Conservation (phyloP, 2,797 vertebrate species). For the Leucoraja ocellata region DNA sequence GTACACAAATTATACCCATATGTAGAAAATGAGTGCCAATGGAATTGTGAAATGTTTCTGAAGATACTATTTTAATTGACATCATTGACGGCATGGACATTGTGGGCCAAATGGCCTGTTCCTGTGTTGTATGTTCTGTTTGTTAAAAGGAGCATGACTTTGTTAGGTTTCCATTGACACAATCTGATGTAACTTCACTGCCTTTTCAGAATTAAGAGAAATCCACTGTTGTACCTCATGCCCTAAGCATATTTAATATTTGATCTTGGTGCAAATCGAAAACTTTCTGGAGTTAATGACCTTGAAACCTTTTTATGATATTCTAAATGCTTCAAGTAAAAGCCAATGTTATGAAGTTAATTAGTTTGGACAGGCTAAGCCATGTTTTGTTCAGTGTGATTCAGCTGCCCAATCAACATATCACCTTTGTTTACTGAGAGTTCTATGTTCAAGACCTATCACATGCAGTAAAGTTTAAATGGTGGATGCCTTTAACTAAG, state of each 20-base stretch:
- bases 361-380: not conserved
- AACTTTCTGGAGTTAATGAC: not conserved
- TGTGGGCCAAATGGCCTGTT: no score
- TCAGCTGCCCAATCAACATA: not conserved
- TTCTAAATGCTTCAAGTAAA: not conserved
- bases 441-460: not conserved
- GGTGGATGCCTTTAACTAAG: not conserved
- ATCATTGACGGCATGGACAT: no score
- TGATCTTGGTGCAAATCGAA: not conserved
- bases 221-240: not conserved
- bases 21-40: not conserved
- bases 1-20: not conserved
- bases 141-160: not conserved
- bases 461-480: not conserved
- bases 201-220: not conserved
- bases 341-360: not conserved
- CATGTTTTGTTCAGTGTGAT: conserved; percentile 10
- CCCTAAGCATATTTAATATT: not conserved
- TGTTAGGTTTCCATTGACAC: conserved; percentile 41
- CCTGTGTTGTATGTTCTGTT: no score
- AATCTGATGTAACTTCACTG: conserved; percentile 29
- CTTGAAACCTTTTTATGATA: not conserved
- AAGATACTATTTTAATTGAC: no score
- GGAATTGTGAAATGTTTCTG: not conserved
- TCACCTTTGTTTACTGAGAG: not conserved